Evolutionary conservation across 2,888 invertebrate genomes (phyloP), one percentile per base, ranked within the genome.

Genomic region (Drosophila leonis): DNA sequence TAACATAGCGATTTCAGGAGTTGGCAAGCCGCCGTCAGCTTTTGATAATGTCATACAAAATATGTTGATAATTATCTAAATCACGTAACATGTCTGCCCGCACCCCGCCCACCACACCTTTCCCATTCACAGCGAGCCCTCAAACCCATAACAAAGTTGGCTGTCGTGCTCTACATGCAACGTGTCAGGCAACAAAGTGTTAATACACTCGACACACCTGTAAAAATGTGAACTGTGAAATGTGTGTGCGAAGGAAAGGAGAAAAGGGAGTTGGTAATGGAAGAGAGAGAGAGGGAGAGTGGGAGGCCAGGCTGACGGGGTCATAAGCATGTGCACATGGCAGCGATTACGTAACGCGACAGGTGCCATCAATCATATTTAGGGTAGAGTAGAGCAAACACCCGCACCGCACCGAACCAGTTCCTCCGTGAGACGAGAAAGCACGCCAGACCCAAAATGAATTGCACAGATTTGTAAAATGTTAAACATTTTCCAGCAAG

Each of bases 271-370:
- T 10, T 27, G 5, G 27, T 2, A n/a, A 1, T 13, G 24, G 12
- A 8, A 5, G n/a, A 8, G 10, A 9, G 54, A 37, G n/a, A 4
- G 24, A 27, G 41, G 35, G n/a, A 12, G 12, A 9, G n/a, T 2
- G 56, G 24, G 41, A 29, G 29, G 12, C 1, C 18, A 31, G 70
- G 66, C 57, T 79, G 80, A 77, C 66, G 80, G 52, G 54, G 44
- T 67, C 77, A 70, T 75, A 80, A 71, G 74, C 81, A 79, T 80
- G 74, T 77, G 79, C 81, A 71, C 74, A 70, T 74, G 78, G 70
- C 84, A 86, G 82, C 89, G 84, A 86, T 89, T 84, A 84, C 89
- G 87, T 84, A 84, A 84, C 89, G 75, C 89, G 87, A 84, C 88
- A 88, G 85, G 86, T 79, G 75, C 73, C 86, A 86, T 86, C 86